These are phyloP conservation scores for Drosophila bifasciata DNA, from an alignment of 1,140 invertebrate genomes.

Conservation along the genomic window DNA sequence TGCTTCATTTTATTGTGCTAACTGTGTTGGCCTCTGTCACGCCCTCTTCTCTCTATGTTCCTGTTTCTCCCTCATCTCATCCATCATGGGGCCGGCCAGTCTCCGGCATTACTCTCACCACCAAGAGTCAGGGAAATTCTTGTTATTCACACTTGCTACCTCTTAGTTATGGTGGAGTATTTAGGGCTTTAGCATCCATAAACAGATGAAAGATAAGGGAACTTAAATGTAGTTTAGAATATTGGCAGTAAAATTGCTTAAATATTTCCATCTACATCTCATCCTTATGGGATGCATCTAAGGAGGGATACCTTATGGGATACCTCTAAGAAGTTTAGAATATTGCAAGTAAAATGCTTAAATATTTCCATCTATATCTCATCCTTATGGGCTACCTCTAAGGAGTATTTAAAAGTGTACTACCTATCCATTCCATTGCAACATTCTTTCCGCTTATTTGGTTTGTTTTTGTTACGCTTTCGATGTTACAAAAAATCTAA, in stretches of 20 bases:
- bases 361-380: too few relatives aligned
- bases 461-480: slow-evolving; percentile 42
- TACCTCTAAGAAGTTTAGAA: too few relatives aligned
- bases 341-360: too few relatives aligned
- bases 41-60: not conserved
- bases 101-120: slow-evolving; percentile 4
- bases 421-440: not conserved
- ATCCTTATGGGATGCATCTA: too few relatives aligned
- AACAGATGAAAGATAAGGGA: too few relatives aligned
- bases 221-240: too few relatives aligned
- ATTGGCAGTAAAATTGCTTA: too few relatives aligned
- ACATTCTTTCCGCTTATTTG: slow-evolving; percentile 26
- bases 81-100: slow-evolving; percentile 18
- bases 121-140: slow-evolving; percentile 21
- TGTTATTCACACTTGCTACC: slow-evolving; percentile 26
- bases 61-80: not conserved
- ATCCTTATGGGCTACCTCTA: not conserved
- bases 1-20: slow-evolving; percentile 61
- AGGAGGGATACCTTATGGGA: too few relatives aligned
- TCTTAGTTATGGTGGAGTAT: not conserved
- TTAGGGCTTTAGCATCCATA: not conserved
- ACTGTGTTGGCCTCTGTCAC: slow-evolving; percentile 13
- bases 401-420: not conserved
- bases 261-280: too few relatives aligned
- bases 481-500: slow-evolving; percentile 54